phyloP scores from a whole-genome alignment of 2,797 vertebrate genomes.

The Thamnophis elegans region DNA sequence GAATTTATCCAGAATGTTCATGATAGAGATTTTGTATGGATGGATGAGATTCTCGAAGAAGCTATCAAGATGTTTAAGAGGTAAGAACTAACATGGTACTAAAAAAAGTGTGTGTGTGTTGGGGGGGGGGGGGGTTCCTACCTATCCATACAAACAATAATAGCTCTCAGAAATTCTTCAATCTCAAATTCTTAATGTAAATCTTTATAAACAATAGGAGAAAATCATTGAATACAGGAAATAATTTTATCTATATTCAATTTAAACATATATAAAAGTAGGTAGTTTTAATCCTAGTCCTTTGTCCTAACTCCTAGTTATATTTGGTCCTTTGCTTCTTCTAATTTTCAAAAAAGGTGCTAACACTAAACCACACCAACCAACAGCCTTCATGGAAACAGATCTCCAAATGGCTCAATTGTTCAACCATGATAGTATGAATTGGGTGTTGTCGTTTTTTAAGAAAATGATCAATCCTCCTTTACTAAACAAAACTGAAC shows the following conservation, averaged over 20 bases:
- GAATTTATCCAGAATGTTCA: slow-evolving; percentile 77
- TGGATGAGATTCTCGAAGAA: slow-evolving; percentile 86
- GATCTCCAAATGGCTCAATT: neutral
- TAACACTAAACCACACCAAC: too few species aligned
- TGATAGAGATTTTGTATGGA: slow-evolving; percentile 85
- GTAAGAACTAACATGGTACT: slow-evolving; percentile 58
- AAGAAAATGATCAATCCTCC: neutral
- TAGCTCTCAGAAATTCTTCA: neutral
- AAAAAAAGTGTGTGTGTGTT: too few species aligned
- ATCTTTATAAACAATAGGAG: neutral
- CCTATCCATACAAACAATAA: neutral
- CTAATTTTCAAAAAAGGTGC: neutral
- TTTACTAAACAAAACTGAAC: neutral
- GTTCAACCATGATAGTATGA: neutral
- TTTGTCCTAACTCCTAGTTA: neutral
- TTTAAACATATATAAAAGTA: neutral
- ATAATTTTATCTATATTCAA: neutral
- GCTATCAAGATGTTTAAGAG: slow-evolving; percentile 86
- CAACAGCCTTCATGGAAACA: neutral
- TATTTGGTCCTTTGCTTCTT: neutral
- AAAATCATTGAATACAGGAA: neutral
- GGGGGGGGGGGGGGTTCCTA: neutral
- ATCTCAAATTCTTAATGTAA: neutral
- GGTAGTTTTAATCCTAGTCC: neutral
- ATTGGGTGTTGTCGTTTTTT: neutral